Conservation (phyloP, 2,113 vertebrate species). For the Xiphorhynchus elegans region DNA sequence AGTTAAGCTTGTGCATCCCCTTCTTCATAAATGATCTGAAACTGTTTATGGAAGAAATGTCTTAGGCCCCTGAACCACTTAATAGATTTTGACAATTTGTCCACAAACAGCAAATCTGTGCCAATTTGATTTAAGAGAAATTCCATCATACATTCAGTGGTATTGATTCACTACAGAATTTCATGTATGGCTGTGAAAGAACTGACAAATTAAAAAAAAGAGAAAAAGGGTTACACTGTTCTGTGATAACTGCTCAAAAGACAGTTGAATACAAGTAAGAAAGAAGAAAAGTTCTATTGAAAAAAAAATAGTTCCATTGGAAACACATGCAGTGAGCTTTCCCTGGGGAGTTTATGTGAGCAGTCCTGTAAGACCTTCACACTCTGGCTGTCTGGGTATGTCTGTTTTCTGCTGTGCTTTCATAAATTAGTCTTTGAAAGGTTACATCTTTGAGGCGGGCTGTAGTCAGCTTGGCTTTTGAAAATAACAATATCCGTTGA, state of each 20-base stretch:
- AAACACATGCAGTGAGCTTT: neutral
- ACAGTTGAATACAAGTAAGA: neutral
- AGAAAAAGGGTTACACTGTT: neutral
- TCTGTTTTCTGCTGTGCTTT: neutral
- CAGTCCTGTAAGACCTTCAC: neutral
- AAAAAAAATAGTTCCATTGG: neutral
- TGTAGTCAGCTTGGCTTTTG: neutral
- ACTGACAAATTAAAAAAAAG: neutral
- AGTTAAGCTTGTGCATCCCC: neutral
- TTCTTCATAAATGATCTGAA: neutral
- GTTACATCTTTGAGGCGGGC: neutral
- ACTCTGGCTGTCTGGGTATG: neutral
- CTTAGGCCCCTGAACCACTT: neutral
- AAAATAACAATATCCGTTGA: neutral
- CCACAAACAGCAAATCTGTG: neutral
- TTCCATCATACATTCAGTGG: neutral
- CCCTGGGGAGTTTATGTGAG: neutral
- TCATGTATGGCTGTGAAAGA: neutral
- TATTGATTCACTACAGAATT: neutral
- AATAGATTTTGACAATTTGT: neutral
- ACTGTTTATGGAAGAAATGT: neutral
- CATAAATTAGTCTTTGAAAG: neutral
- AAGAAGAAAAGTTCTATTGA: neutral
- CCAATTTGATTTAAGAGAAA: neutral
- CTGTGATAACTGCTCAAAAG: neutral